Evolutionary conservation across 2,888 invertebrate genomes (phyloP).

Genomic region (Caenorhabditis sp.): DNA sequence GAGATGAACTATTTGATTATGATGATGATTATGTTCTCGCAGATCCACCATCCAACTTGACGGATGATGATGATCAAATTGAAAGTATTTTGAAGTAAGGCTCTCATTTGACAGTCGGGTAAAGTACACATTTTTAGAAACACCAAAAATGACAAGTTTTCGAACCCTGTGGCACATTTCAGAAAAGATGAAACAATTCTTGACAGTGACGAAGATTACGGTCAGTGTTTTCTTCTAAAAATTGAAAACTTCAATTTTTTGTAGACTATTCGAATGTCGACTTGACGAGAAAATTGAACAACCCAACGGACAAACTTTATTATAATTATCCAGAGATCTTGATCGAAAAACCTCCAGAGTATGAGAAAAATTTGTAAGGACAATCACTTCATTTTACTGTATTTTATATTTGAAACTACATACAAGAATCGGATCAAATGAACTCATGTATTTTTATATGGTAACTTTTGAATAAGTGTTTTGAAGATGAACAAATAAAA

Average conservation of each 20-base stretch:
- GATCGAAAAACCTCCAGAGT: neutral
- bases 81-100: slow-evolving; percentile 28
- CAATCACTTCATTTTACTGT: no score
- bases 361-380: neutral
- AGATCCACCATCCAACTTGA: slow-evolving; percentile 21
- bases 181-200: slow-evolving; percentile 27
- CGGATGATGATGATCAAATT: slow-evolving; percentile 28
- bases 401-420: neutral
- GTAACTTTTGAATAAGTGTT: no score
- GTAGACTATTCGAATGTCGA: slow-evolving; percentile 22
- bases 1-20: slow-evolving; percentile 29
- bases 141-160: slow-evolving; percentile 10
- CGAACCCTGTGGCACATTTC: slow-evolving; percentile 26
- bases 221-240: neutral
- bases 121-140: no score
- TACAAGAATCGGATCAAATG: neutral
- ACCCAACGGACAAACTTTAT: neutral
- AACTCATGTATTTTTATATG: no score
- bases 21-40: slow-evolving; percentile 23
- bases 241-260: slow-evolving; percentile 1
- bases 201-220: slow-evolving; percentile 27
- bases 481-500: no score
- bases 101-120: no score
- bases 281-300: slow-evolving; percentile 2
- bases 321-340: neutral